A percentile compares a stretch with the other conserved stretches of the same genome.
Evolutionary conservation across 2,113 vertebrate genomes (phyloP).

Genomic region (Gobiocypris rarus): DNA sequence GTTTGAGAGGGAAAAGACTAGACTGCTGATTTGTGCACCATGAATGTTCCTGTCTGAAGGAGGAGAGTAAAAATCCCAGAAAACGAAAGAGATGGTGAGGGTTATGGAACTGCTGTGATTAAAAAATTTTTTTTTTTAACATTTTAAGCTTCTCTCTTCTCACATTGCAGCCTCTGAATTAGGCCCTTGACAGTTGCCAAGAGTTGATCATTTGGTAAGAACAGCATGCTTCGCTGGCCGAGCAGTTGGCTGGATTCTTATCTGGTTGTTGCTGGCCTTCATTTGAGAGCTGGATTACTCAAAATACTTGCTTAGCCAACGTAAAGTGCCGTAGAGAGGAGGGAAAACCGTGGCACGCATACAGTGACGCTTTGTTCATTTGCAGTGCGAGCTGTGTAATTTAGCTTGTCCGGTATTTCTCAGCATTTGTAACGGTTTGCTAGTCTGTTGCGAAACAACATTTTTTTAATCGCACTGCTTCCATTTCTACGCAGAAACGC

Average conservation of each 20-base stretch:
- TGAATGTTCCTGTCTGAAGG: conserved; percentile 55
- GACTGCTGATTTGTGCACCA: conserved; percentile 70
- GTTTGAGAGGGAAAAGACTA: conserved; percentile 66
- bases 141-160: conserved; percentile 51
- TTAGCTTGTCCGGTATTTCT: conserved; percentile 53
- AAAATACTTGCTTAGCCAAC: conserved; percentile 66
- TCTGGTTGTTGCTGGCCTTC: conserved; percentile 68
- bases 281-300: conserved; percentile 68
- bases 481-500: neutral
- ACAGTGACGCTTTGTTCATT: conserved; percentile 69
- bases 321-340: conserved; percentile 49
- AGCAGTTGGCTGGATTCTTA: conserved; percentile 76
- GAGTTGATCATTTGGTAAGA: conserved; percentile 76
- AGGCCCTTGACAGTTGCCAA: conserved; percentile 64
- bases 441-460: conserved; percentile 30
- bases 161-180: conserved; percentile 62
- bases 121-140: conserved; percentile 43
- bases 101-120: conserved; percentile 12
- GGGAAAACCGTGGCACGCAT: conserved; percentile 30
- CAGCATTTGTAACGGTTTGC: conserved; percentile 56
- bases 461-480: conserved; percentile 14
- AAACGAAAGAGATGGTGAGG: conserved; percentile 10
- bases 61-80: conserved; percentile 41
- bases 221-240: conserved; percentile 75
- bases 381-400: conserved; percentile 48